A percentile compares a stretch with the other conserved stretches of the same genome.
Evolutionary conservation across 2,113 vertebrate species (phyloP).

Genomic region (Paracyprichromis sp.): DNA sequence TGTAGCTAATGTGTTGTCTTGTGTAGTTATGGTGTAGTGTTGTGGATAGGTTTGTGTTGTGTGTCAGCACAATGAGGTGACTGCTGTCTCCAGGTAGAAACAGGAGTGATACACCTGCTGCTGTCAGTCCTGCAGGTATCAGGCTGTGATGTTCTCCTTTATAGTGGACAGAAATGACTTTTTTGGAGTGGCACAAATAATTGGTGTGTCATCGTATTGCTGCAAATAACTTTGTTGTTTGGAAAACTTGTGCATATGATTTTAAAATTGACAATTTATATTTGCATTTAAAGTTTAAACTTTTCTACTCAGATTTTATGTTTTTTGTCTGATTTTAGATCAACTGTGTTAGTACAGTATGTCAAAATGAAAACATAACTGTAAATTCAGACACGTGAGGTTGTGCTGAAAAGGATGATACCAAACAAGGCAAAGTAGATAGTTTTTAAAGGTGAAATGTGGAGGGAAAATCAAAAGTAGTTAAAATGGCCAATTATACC

Average conservation of each 20-base stretch:
- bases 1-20: accelerated
- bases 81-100: not conserved
- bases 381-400: too few relatives aligned
- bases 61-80: accelerated
- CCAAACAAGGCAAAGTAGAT: too few relatives aligned
- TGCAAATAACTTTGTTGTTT: not conserved
- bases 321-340: too few relatives aligned
- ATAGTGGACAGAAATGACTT: not conserved
- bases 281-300: not conserved
- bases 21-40: accelerated
- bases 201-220: not conserved
- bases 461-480: too few relatives aligned
- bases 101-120: not conserved
- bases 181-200: not conserved
- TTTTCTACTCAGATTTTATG: not conserved
- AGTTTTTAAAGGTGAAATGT: accelerated
- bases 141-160: too few relatives aligned
- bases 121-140: not conserved
- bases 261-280: not conserved
- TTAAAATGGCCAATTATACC: too few relatives aligned
- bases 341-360: accelerated
- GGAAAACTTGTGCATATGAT: accelerated
- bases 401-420: too few relatives aligned
- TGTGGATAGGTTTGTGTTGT: not conserved
- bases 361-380: too few relatives aligned